Base-by-base conservation (phyloP, 1,140 invertebrate species). In the Paracyclopina nana region DNA sequence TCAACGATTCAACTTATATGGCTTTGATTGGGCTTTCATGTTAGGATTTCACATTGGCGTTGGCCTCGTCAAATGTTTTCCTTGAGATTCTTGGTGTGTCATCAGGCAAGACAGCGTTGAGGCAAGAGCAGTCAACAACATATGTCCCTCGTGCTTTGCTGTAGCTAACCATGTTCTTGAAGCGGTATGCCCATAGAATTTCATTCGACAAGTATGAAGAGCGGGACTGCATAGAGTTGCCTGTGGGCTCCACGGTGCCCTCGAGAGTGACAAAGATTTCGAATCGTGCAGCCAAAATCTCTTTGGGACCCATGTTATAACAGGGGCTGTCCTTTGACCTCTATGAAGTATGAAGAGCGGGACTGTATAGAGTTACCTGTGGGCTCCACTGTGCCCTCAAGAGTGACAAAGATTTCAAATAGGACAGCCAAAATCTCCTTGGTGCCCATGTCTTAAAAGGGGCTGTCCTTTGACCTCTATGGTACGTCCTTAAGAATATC, bases 261-360 rank as follows among this genome's bases (percentile, higher is more conserved):
- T 97, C 94, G 6, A 98, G 70, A 53, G 95, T 85, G 2, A 94
- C 85, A 3, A 96, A 81, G 29, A 98, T 81, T 65, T 98, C 94
- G 62, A 95, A 97, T 50, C 81, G 75, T 11, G 45, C 22, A 3
- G 45, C 27, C 11, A 48, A 28, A 16, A 48, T 11, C 24, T 48
- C 45, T 28, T 48, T 78, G 0, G 86, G 83, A 0, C 80, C 80
- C 59, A 92, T 74, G 42, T 76, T 72, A 63, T 82, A 95, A 41
- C 96, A 80, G 1, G 90, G 91, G 53, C 79, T 82, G 25, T 74
- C 71, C 45, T 77, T n/a, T n/a, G n/a, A n/a, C n/a, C n/a, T n/a
- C n/a, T n/a, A n/a, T n/a, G n/a, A 92, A 69, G 61, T 95, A 96
- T 55, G 87, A 92, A 1, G 85, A 84, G 11, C 85, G 68, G 0